These are phyloP conservation scores for Aphodius granarius DNA, from an alignment of 2,888 invertebrate genomes.

Conservation along the genomic window DNA sequence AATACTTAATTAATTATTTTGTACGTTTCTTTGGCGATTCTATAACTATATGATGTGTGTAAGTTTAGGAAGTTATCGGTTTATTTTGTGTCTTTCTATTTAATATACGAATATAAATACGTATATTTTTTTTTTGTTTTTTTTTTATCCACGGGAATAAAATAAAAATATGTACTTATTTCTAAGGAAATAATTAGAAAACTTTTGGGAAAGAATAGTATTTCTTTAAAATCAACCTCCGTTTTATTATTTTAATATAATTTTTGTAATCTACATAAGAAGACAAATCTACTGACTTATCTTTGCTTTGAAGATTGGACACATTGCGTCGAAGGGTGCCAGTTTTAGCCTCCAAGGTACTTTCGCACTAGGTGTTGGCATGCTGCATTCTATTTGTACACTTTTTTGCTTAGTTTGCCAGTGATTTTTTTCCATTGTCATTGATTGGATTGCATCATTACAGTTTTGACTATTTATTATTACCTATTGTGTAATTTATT, in stretches of 20 bases:
- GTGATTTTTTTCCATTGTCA: constrained; percentile 42
- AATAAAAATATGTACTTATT: too few species aligned
- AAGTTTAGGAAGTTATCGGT: too few species aligned
- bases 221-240: too few species aligned
- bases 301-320: constrained; percentile 45
- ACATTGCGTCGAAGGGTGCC: constrained; percentile 42
- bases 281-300: constrained; percentile 37
- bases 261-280: too few species aligned
- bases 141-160: background rate
- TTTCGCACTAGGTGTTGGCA: constrained; percentile 55
- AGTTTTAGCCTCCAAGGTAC: constrained; percentile 30
- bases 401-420: constrained; percentile 52
- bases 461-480: constrained; percentile 23
- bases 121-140: background rate
- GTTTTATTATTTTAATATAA: too few species aligned
- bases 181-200: too few species aligned
- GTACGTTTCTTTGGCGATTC: too few species aligned
- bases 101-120: too few species aligned
- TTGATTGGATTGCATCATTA: constrained; percentile 38
- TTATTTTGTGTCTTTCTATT: too few species aligned
- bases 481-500: constrained; percentile 1
- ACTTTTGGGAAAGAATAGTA: too few species aligned
- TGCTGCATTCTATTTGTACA: constrained; percentile 54
- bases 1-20: background rate
- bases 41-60: too few species aligned